Evolutionary conservation across 2,113 vertebrate species (phyloP), one percentile per base, ranked within the genome.

Genomic region (Petrocephalus zakoni): DNA sequence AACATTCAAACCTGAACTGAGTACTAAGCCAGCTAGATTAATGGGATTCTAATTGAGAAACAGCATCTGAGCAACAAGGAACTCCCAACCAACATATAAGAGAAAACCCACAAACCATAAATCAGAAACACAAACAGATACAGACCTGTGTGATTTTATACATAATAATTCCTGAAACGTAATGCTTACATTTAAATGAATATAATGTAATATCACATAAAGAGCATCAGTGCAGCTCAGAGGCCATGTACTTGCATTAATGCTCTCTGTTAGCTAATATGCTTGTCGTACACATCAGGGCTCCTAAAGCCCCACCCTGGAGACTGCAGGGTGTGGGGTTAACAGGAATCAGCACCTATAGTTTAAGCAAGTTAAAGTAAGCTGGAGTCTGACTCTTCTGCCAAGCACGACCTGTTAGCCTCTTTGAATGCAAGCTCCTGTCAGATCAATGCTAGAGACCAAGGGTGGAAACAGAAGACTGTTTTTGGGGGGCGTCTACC

Each of bases 401-500:
- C 29, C 29, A 13, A 15, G 68, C 13, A 29, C 34, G 68, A 75
- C 29, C 68, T 37, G 11, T 75, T 25, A 13, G 29, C 68, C 68
- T 6, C 68, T 75, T 15, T 75, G 68, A 15, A 11, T 5, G 2
- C 4, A 75, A 42, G 34, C 15, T 75, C 34, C 72, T 29, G 37
- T 75, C 5, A 75, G 34, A 75, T 75, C 25, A 9, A n/a, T 75
- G 34, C 5, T 75, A 19, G 29, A 56, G 49, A 52, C n/a, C 1
- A 29, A 86, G 25, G 8, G 53, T 55, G 11, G 9, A 55, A 19
- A 55, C 53, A 55, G 53, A 0, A 13, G 17, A 9, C 53, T 19
- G 17, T 55, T 0, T 49, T 55, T 55, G 53, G 6, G 7, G 7
- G 7, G 2, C 29, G n/a, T 86, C 15, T 95, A 99, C 98, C 98